Evolutionary conservation across 2,888 invertebrate genomes (phyloP), one percentile per base, ranked within the genome.

Genomic region (Drosophila fungiperda): DNA sequence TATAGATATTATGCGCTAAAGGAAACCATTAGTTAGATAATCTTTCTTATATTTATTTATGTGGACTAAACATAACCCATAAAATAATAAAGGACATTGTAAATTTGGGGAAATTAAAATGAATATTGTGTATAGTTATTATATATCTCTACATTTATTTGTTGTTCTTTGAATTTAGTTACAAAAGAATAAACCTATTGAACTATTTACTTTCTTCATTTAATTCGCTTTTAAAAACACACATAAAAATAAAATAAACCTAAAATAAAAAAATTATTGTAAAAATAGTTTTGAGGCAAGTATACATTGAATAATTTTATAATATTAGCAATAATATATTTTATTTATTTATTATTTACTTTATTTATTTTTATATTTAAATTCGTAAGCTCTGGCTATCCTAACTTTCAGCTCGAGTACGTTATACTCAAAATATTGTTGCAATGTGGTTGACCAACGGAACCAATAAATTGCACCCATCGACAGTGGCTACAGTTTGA

Each of bases 401-500:
- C 11, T 11, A 4, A 57, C 32, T 20, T 42, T 15, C 29, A 57
- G 40, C 6, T 20, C 9, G 20, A 9, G 2, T 3, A 11, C 3
- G 17, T n/a, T 36, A 36, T 29, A 45, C 35, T 12, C 1, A 6
- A 49, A 45, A 33, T 61, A 49, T 26, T 57, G 15, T 64, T 53
- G 54, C 57, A 53, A 17, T 63, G 71, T 55, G 80, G 77, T 54
- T 65, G 45, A 69, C 66, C 76, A 59, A 53, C 55, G 36, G 35
- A 53, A 64, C 60, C 68, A 59, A 52, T 42, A 48, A 38, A 61
- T 57, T 26, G 33, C 26, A 40, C 26, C 32, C 60, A 49, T 50
- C n/a, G 49, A 50, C 53, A 82, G 64, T 69, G 69, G 29, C 53
- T 59, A 70, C 45, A 58, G 73, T 80, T 73, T 83, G 69, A 77